Base-by-base conservation (phyloP, 2,888 invertebrate genomes). In the Scaeva pyrastri region DNA sequence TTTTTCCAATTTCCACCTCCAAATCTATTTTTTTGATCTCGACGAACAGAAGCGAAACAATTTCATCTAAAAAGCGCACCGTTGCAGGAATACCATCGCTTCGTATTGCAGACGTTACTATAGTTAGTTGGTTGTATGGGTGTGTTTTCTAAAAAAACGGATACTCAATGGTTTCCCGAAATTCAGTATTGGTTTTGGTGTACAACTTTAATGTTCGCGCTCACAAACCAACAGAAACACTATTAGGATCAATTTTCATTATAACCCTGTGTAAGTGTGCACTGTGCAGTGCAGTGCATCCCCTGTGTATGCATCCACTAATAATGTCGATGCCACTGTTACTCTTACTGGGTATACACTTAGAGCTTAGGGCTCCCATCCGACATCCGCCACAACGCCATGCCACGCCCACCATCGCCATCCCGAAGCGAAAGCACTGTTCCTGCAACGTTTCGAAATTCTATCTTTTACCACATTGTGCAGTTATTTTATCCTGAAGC, bases 181-280 rank as follows among this genome's bases (percentile, higher is more conserved):
- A 31, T 52, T 21, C 21, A 7, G 43, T 43, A 26, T 48, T 50
- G 60, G 60, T 64, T 78, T 62, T 16, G 71, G 62, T 7, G 41
- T 41, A 41, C 16, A 58, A 58, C 62, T 50, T 66, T 52, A 62
- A 70, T 26, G 75, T 48, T 75, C 19, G 19, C 19, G 19, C 55
- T 76, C 43, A 14, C 14, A 58, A 82, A 16, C 77, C 77, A 72
- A 68, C 82, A 66, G 16, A 72, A 66, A 58, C 43, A 43, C 72
- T 52, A 72, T 77, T 72, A 72, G 58, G 66, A 72, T 50, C 71
- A 76, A 76, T 81, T 81, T 76, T 50, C 64, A 71, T 56, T 48
- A 55, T 36, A 74, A 23, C 45, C 56, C 43, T 21, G n/a, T 23
- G 52, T 14, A 58, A 21, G n/a, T 7, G 12, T 1, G 14, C 12